Evolutionary conservation across 2,888 invertebrate species (phyloP).

Genomic region (Tryphoninae sp.): DNA sequence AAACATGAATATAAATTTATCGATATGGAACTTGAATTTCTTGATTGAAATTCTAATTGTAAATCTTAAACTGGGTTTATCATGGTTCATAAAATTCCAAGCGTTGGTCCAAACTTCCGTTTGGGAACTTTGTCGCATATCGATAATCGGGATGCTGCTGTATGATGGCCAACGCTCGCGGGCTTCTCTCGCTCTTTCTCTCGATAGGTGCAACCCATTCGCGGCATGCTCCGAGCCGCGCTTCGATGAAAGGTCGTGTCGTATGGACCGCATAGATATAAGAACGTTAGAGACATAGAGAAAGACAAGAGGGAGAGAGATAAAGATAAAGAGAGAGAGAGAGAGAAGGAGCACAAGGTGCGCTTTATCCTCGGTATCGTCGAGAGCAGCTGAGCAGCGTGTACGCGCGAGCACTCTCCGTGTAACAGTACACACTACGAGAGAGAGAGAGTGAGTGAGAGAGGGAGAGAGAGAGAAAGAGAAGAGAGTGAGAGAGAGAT

Average conservation of each 20-base stretch:
- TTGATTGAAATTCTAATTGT: no score
- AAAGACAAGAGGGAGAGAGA: not conserved
- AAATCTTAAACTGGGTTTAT: no score
- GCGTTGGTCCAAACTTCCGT: not conserved
- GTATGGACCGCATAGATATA: slow-evolving; percentile 37
- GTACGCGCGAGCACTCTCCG: not conserved
- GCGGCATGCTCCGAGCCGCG: slow-evolving; percentile 31
- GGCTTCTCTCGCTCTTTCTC: slow-evolving; percentile 35
- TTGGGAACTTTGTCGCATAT: slow-evolving; percentile 17
- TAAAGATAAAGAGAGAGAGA: not conserved
- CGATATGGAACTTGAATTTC: no score
- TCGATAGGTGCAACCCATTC: slow-evolving; percentile 57
- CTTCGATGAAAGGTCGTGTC: slow-evolving; percentile 62
- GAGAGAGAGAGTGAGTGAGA: not conserved
- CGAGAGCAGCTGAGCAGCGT: not conserved
- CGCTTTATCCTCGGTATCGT: slow-evolving; percentile 33
- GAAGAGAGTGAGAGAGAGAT: no score
- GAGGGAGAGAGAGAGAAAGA: no score
- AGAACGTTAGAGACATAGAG: not conserved
- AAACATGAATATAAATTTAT: no score
- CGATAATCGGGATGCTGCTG: slow-evolving; percentile 49
- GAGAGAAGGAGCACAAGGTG: slow-evolving; percentile 53
- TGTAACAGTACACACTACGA: not conserved
- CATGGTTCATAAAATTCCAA: no score
- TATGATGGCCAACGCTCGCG: slow-evolving; percentile 12